These are phyloP conservation scores for Cylloceria caligata DNA, from an alignment of 2,888 invertebrate species.

Conservation along the genomic window DNA sequence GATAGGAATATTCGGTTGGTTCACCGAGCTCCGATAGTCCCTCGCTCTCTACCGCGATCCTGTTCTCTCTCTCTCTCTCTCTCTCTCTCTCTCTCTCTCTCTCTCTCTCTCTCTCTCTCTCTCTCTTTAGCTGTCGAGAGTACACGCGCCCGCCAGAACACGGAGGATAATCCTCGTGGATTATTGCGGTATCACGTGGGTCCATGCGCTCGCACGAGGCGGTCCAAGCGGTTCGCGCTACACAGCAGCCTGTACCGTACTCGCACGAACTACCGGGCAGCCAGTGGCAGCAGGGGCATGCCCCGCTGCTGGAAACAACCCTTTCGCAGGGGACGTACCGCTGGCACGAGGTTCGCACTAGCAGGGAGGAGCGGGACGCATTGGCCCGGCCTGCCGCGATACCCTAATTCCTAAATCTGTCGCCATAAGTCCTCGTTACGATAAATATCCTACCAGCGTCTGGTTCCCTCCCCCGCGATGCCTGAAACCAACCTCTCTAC, in stretches of 20 bases:
- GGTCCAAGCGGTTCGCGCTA: constrained; percentile 73
- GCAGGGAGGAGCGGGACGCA: constrained; percentile 65
- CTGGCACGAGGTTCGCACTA: constrained; percentile 65
- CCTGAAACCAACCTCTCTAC: constrained; percentile 50
- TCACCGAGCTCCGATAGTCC: constrained; percentile 75
- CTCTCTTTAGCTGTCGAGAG: constrained; percentile 60
- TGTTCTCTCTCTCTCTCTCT: neutral
- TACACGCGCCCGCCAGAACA: constrained; percentile 66
- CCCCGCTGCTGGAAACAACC: constrained; percentile 67
- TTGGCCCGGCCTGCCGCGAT: constrained; percentile 83
- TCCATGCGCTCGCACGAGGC: constrained; percentile 81
- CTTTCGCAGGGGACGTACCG: constrained; percentile 65
- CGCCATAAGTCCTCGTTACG: constrained; percentile 85
- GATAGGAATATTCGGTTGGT: constrained; percentile 81
- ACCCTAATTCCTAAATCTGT: constrained; percentile 85
- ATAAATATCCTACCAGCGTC: constrained; percentile 83
- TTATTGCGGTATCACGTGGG: constrained; percentile 85
- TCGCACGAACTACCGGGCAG: constrained; percentile 58
- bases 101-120: constrained; percentile 52
- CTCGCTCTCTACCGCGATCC: constrained; percentile 58
- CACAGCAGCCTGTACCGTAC: constrained; percentile 38
- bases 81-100: constrained; percentile 65
- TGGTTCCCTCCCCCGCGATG: constrained; percentile 64
- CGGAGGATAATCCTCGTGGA: constrained; percentile 84
- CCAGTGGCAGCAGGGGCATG: constrained; percentile 56